These are phyloP conservation scores for Chrysopa pallens DNA, from an alignment of 1,140 invertebrate genomes.

Conservation along the genomic window DNA sequence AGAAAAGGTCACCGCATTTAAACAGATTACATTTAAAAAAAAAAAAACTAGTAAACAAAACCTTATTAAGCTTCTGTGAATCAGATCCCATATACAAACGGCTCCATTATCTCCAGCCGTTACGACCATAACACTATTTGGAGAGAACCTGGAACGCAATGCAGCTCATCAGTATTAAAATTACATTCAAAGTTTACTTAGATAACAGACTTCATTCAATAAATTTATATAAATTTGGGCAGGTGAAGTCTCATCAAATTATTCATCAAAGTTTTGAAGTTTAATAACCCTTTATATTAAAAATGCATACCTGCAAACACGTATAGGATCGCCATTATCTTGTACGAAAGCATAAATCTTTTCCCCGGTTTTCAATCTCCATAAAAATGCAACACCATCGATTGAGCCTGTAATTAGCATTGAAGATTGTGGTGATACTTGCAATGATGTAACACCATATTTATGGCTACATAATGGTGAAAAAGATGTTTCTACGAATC, in stretches of 20 bases:
- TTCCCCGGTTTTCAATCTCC: slow-evolving; percentile 43
- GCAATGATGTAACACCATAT: slow-evolving; percentile 43
- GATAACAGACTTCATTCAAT: too few species aligned
- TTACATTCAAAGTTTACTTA: too few species aligned
- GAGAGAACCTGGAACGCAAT: slow-evolving; percentile 50
- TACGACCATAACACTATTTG: slow-evolving; percentile 40
- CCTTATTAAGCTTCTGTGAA: slow-evolving; percentile 39
- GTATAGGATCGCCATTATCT: slow-evolving; percentile 40
- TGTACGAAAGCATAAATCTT: slow-evolving; percentile 43
- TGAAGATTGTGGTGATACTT: slow-evolving; percentile 50
- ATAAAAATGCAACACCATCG: slow-evolving; percentile 52
- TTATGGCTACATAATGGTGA: slow-evolving; percentile 43
- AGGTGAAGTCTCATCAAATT: too few species aligned
- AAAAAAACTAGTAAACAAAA: slow-evolving; percentile 11
- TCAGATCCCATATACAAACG: slow-evolving; percentile 53
- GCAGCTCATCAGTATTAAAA: too few species aligned
- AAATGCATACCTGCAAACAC: slow-evolving; percentile 31
- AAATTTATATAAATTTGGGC: too few species aligned
- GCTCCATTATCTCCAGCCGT: slow-evolving; percentile 59
- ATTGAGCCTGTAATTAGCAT: slow-evolving; percentile 51
- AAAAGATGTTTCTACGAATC: slow-evolving; percentile 32
- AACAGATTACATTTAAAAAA: too few species aligned
- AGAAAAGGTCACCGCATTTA: too few species aligned
- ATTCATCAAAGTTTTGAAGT: too few species aligned
- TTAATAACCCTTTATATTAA: too few species aligned